Evolutionary conservation across 23 tunicate genomes (phyloP).

Genomic region (Ciona savignyi): DNA sequence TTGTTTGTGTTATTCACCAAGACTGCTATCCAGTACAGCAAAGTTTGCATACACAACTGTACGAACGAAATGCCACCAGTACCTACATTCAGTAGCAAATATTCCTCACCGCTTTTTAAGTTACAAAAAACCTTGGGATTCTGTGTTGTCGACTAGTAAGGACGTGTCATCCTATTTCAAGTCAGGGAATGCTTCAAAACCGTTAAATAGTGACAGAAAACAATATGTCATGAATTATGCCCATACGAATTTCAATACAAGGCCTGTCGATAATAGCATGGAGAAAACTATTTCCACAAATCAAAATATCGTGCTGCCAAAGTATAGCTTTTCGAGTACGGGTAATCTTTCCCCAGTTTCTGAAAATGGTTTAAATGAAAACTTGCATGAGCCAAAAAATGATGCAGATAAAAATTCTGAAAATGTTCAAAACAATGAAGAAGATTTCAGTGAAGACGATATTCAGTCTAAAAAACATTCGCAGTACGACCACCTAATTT

Average conservation of each 20-base stretch:
- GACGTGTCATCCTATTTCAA: not conserved
- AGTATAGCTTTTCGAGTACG: not conserved
- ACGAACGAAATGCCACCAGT: not conserved
- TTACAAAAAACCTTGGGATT: not conserved
- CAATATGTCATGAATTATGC: not conserved
- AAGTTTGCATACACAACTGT: not conserved
- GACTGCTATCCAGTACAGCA: not conserved
- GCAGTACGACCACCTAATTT: constrained; percentile 34
- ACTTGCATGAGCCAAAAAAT: not conserved
- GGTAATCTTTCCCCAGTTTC: not conserved
- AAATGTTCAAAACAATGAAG: not conserved
- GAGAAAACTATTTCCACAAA: not conserved
- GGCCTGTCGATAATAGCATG: not conserved
- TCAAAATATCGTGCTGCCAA: not conserved
- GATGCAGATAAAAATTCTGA: not conserved
- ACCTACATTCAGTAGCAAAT: not conserved
- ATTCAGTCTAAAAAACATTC: constrained; percentile 8
- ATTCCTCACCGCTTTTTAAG: not conserved
- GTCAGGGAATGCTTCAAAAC: not conserved
- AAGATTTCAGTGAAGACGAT: not conserved
- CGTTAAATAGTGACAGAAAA: not conserved
- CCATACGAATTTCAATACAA: not conserved
- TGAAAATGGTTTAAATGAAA: constrained; percentile 2
- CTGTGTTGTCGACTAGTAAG: not conserved
- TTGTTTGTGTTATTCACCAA: not conserved